A percentile compares a stretch with the other conserved stretches of the same genome.
These are phyloP conservation scores for Hycleus phaleratus DNA, from an alignment of 1,140 invertebrate species.

Conservation along the genomic window DNA sequence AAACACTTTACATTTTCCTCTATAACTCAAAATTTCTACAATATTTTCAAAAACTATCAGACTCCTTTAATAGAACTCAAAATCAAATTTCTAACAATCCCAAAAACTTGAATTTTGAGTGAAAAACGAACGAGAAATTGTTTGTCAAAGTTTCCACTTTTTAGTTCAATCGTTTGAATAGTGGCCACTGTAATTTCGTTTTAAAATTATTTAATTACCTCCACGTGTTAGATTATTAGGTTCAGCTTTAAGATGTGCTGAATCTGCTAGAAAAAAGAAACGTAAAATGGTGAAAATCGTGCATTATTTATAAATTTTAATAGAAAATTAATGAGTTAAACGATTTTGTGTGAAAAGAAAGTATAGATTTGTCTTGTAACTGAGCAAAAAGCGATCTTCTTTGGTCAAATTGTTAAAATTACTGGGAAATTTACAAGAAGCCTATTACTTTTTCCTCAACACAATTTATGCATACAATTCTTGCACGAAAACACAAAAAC, in stretches of 20 bases:
- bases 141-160: no score
- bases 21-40: not conserved
- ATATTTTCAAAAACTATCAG: not conserved
- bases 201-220: slow-evolving; percentile 1
- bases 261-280: slow-evolving; percentile 9
- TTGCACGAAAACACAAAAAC: not conserved
- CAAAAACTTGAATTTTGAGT: not conserved
- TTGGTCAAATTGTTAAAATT: no score
- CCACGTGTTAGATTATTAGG: slow-evolving; percentile 7
- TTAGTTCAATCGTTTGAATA: no score
- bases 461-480: not conserved
- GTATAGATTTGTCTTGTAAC: no score
- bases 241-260: slow-evolving; percentile 5
- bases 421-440: no score
- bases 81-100: not conserved
- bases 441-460: no score
- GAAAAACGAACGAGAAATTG: not conserved
- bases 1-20: no score
- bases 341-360: no score
- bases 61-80: no score
- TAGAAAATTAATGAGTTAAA: no score
- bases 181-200: no score
- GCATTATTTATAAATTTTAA: not conserved
- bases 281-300: not conserved
- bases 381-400: no score